Base-by-base conservation (phyloP, 1,140 invertebrate genomes). In the Nasonia longicornis region DNA sequence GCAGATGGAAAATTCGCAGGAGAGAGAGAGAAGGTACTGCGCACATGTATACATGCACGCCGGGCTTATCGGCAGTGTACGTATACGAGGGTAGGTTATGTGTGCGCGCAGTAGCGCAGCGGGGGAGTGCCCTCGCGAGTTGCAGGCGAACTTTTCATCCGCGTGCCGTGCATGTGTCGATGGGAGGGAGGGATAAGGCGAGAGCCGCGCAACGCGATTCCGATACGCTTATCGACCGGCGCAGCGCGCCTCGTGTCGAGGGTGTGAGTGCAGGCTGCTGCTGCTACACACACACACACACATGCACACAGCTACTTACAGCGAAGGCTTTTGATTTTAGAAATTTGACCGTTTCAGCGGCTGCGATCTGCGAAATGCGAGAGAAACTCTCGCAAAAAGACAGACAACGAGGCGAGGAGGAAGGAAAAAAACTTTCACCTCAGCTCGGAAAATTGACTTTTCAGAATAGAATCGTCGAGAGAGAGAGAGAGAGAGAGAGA, bases 1-100 rank as follows among this genome's bases (percentile, higher is more conserved):
- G 83, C 78, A 66, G 84, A 86, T 86, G 83, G 16, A 82, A 82
- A 84, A 85, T 78, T 77, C 79, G 12, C 69, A 52, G 14, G 78
- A 81, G 29, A 80, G 78, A 81, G 29, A 80, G 81, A 69, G 38
- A 45, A 26, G 38, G 71, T 71, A 42, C 31, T 35, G 31, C 14
- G n/a, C 20, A 71, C 35, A 7, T 38, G 31, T 35, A 69, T 8
- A 31, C 31, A 35, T 12, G 14, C 31, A 69, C 14, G 31, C 0
- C 26, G 26, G 26, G 66, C 11, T 69, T 31, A 35, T 69, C 26
- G 26, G 31, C 11, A 69, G 16, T 69, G 14, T 20, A 67, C 14
- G 22, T 35, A 42, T 42, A n/a, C 66, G 66, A 35, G 26, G 26
- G 66, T n/a, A 73, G 38, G 8, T 22, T 35, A n/a, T 42, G 71